Conservation (phyloP, 2,888 invertebrate species). For the Andrena trimmerana region DNA sequence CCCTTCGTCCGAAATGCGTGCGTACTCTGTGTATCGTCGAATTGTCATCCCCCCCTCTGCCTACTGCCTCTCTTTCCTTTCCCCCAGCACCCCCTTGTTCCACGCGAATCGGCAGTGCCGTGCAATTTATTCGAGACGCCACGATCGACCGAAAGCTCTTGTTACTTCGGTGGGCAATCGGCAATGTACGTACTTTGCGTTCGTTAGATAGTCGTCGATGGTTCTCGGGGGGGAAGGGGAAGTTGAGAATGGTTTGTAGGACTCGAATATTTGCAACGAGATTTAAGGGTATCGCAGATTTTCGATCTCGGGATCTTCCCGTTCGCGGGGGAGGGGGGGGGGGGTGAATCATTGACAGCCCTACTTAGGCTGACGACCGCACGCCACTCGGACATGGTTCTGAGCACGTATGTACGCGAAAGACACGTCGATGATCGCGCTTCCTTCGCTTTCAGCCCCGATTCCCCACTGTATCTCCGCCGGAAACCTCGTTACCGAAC, state of each 20-base stretch:
- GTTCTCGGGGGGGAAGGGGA: too few relatives aligned
- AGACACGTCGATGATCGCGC: constrained; percentile 52
- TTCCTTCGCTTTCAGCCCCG: constrained; percentile 49
- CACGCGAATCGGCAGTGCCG: background rate
- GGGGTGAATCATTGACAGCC: background rate
- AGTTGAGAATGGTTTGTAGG: too few relatives aligned
- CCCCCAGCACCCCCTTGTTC: background rate
- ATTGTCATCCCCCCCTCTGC: constrained; percentile 33
- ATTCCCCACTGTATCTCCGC: constrained; percentile 42
- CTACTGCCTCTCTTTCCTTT: background rate
- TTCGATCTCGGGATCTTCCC: too few relatives aligned
- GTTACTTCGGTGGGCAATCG: background rate
- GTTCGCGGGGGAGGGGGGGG: background rate
- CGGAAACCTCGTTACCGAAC: constrained; percentile 81
- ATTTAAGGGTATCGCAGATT: too few relatives aligned
- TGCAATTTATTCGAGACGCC: constrained; percentile 2
- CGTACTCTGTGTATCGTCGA: constrained; percentile 43
- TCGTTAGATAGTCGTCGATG: too few relatives aligned
- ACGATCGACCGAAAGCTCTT: background rate
- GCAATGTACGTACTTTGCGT: background rate
- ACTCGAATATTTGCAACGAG: too few relatives aligned
- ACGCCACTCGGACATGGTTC: constrained; percentile 47
- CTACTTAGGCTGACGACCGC: constrained; percentile 14
- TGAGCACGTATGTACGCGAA: constrained; percentile 45
- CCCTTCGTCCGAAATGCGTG: constrained; percentile 28